phyloP scores from a whole-genome alignment of 2,113 vertebrate species.

The Hymenochirus boettgeri region DNA sequence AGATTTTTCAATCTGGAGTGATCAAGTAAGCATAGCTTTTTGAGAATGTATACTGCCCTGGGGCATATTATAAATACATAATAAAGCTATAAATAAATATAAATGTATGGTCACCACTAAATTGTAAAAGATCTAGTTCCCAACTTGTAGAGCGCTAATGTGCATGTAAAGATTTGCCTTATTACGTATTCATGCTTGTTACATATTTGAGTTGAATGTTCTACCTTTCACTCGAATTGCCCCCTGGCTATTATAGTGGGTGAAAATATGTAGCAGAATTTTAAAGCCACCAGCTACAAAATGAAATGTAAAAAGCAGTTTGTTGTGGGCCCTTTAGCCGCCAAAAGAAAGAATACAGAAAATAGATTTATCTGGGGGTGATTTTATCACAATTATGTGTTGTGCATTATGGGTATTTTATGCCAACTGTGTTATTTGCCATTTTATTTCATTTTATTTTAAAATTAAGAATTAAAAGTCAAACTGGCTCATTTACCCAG shows the following conservation, averaged over 20 bases:
- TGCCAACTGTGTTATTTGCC: background rate
- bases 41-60: slow-evolving; percentile 23
- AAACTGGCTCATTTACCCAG: too few relatives aligned
- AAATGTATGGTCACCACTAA: slow-evolving; percentile 30
- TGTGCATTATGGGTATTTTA: too few relatives aligned
- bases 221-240: slow-evolving; percentile 3
- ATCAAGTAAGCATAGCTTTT: slow-evolving; percentile 28
- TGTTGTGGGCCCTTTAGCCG: background rate
- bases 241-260: slow-evolving; percentile 12
- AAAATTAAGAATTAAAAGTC: too few relatives aligned
- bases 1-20: slow-evolving; percentile 36
- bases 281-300: slow-evolving; percentile 20
- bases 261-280: slow-evolving; percentile 11
- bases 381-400: background rate
- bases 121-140: slow-evolving; percentile 20
- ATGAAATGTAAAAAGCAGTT: background rate
- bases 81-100: slow-evolving; percentile 40
- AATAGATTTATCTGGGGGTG: background rate
- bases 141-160: slow-evolving; percentile 31
- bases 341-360: background rate
- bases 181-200: slow-evolving; percentile 33
- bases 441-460: too few relatives aligned
- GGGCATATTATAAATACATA: slow-evolving; percentile 40
- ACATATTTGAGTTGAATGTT: slow-evolving; percentile 30
- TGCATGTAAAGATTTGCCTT: slow-evolving; percentile 23